Base-by-base conservation (phyloP, 2,888 invertebrate species). In the Oscheius sp. region DNA sequence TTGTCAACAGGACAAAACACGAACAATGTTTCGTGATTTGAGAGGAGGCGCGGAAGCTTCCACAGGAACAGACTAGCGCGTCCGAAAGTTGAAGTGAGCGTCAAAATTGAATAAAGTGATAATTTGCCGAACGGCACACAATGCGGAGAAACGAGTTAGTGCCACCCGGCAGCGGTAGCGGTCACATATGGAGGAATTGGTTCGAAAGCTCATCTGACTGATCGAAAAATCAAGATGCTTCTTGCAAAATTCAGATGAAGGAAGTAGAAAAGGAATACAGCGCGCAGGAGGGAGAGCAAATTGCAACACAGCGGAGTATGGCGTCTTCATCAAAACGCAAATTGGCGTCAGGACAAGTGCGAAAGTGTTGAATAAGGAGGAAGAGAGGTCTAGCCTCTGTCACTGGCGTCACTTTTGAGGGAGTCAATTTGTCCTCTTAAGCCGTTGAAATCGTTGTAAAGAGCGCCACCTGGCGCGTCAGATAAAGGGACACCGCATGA, bases 61-160 rank as follows among this genome's bases (percentile, higher is more conserved):
- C 3, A 53, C 13, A 53, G 53, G 29, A 53, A 29, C 29, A 42
- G 42, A 42, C 42, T 42, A 42, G 42, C 42, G 42, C 42, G 13
- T 29, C 32, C 33, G 66, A 11, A 32, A 66, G 33, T 68, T 68
- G 68, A 68, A 68, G 33, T 55, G 53, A 53, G 55, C 68, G 68
- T 35, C 68, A 68, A 68, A 42, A 68, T 68, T 55, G 55, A 68
- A 68, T 68, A 68, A 68, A 53, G 53, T 68, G 68, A 68, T 68
- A 68, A 68, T 68, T 53, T 55, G 68, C 48, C 50, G 63, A 63
- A 63, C 63, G 50, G 48, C 29, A 48, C 63, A 63, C 63, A 63
- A 37, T 48, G 42, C 48, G 63, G 63, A 48, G 50, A 58, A 58
- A 58, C 58, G 58, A 58, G 58, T 33, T 11, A 53, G 29, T 21